These are phyloP conservation scores for Myotis planiceps DNA, from an alignment of 2,797 vertebrate species.

Conservation along the genomic window DNA sequence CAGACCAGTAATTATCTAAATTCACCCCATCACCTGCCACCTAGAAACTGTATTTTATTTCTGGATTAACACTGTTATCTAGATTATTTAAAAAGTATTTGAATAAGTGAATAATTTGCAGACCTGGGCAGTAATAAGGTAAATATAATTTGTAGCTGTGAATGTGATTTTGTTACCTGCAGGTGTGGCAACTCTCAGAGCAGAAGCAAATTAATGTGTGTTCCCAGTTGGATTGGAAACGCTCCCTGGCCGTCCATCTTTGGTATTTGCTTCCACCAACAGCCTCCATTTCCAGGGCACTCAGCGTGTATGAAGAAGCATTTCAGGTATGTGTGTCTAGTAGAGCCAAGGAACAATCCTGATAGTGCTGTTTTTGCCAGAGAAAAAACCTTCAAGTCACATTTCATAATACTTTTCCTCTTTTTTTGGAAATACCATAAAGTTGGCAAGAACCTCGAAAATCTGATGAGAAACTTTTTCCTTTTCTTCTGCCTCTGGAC, in stretches of 20 bases:
- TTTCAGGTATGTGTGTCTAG: slow-evolving; percentile 90
- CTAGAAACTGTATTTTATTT: background rate
- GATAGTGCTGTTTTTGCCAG: background rate
- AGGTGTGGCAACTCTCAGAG: slow-evolving; percentile 96
- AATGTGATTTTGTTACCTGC: background rate
- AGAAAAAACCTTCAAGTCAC: background rate
- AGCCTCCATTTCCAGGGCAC: slow-evolving; percentile 93
- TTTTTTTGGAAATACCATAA: background rate
- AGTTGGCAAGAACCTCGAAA: background rate
- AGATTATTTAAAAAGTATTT: background rate
- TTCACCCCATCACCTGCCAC: background rate
- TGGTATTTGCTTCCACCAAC: slow-evolving; percentile 98
- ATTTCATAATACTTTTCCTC: background rate
- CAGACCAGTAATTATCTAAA: background rate
- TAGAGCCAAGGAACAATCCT: background rate
- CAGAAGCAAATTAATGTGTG: slow-evolving; percentile 92
- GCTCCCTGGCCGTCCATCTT: slow-evolving; percentile 93
- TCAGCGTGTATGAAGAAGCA: slow-evolving; percentile 91
- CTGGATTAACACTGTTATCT: slow-evolving; percentile 1
- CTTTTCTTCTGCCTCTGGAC: background rate
- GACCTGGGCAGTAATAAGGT: background rate
- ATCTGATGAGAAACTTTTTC: background rate
- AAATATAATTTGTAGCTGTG: background rate
- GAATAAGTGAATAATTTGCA: background rate
- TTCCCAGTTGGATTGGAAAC: slow-evolving; percentile 95